Conservation (phyloP, 2,113 vertebrate species). For the Neopipo cinnamomea region DNA sequence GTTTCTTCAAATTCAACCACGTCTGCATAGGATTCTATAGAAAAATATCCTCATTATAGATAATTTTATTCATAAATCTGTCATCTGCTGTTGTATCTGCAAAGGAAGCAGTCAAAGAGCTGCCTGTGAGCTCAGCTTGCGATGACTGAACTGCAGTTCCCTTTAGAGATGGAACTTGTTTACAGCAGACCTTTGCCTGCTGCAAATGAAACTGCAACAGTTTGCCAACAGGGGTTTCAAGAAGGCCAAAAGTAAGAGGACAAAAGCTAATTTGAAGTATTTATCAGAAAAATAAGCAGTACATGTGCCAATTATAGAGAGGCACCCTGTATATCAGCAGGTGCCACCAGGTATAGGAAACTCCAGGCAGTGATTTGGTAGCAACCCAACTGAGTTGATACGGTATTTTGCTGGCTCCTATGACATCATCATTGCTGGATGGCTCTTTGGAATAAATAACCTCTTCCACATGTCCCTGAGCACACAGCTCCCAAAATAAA, state of each 20-base stretch:
- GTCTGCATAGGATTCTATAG: neutral
- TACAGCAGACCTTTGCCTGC: neutral
- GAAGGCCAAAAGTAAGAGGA: neutral
- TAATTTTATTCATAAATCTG: neutral
- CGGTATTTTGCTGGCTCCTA: neutral
- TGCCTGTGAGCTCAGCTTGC: neutral
- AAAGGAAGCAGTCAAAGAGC: neutral
- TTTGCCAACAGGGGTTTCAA: neutral
- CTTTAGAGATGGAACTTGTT: neutral
- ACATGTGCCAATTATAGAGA: neutral
- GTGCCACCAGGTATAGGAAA: neutral
- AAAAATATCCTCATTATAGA: neutral
- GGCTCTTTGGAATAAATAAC: slow-evolving; percentile 59
- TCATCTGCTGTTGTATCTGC: neutral
- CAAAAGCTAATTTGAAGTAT: neutral
- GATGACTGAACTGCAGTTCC: neutral
- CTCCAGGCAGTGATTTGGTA: slow-evolving; percentile 25
- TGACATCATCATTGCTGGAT: slow-evolving; percentile 48
- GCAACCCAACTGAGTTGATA: neutral
- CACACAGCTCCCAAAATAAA: slow-evolving; percentile 42
- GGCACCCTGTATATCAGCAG: slow-evolving; percentile 37
- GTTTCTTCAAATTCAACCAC: neutral
- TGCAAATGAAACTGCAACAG: neutral
- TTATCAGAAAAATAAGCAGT: neutral
- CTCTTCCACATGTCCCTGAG: slow-evolving; percentile 57